Evolutionary conservation across 2,888 invertebrate species (phyloP).

Genomic region (Chrysolina oricalcia): DNA sequence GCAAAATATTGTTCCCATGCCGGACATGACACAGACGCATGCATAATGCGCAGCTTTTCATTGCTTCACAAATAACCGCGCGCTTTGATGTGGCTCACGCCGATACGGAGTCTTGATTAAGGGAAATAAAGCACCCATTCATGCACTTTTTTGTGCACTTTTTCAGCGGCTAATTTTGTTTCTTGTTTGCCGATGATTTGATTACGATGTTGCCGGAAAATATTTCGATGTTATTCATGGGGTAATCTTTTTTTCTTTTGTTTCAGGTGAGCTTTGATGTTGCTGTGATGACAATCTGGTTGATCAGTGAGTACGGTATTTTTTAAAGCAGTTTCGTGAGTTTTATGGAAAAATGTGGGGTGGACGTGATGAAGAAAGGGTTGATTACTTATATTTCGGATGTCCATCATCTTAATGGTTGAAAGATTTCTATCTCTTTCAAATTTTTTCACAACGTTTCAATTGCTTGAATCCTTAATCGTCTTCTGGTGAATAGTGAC

Average conservation of each 20-base stretch:
- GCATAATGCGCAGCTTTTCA: conserved; percentile 37
- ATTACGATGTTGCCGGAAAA: conserved; percentile 27
- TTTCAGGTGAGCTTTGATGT: conserved; percentile 29
- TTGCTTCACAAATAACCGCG: conserved; percentile 48
- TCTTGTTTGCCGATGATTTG: conserved; percentile 32
- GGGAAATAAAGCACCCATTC: conserved; percentile 48
- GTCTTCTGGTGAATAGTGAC: too few species aligned
- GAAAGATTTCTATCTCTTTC: too few species aligned
- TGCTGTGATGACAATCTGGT: background rate
- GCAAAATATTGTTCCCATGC: conserved; percentile 15
- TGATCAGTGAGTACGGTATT: background rate
- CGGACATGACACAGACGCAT: conserved; percentile 5
- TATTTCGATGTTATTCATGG: conserved; percentile 11
- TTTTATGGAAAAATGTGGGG: background rate
- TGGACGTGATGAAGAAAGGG: background rate
- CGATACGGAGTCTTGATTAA: conserved; percentile 52
- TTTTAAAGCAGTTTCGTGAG: background rate
- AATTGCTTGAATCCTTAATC: too few species aligned
- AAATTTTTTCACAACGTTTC: too few species aligned
- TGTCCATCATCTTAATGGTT: too few species aligned
- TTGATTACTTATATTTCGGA: too few species aligned
- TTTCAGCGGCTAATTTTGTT: conserved; percentile 43
- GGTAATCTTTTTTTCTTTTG: conserved; percentile 14
- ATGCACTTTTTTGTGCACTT: conserved; percentile 37
- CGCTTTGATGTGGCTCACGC: conserved; percentile 51